Conservation (phyloP, 2,797 vertebrate species). For the Atherinosoma microstoma region DNA sequence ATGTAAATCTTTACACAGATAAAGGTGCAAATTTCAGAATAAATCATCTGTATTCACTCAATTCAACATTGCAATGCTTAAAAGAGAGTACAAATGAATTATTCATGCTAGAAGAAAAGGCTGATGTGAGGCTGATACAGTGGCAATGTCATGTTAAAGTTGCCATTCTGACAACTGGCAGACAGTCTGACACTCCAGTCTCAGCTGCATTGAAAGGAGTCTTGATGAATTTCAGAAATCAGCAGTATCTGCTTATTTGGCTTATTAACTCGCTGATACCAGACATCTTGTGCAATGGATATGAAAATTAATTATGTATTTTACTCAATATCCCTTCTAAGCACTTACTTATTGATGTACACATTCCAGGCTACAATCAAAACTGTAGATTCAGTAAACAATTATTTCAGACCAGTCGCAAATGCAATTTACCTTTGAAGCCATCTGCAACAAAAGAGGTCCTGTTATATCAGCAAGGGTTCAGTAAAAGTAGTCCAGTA, state of each 20-base stretch:
- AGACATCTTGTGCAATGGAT: too few relatives aligned
- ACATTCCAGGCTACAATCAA: too few relatives aligned
- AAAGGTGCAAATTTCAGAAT: conserved; percentile 39
- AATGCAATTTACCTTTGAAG: too few relatives aligned
- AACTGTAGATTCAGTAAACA: too few relatives aligned
- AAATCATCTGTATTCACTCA: conserved; percentile 31
- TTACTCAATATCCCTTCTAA: too few relatives aligned
- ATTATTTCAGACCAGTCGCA: neutral
- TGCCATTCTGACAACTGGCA: conserved; percentile 37
- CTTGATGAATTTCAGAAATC: conserved; percentile 32
- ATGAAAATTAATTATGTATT: too few relatives aligned
- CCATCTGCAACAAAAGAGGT: too few relatives aligned
- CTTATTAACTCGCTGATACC: neutral
- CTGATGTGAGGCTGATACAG: conserved; percentile 39
- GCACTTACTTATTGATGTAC: too few relatives aligned
- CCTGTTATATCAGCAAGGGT: too few relatives aligned
- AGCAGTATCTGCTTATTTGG: conserved; percentile 15
- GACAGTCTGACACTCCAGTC: conserved; percentile 18
- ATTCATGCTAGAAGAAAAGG: conserved; percentile 54
- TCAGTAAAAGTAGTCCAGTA: too few relatives aligned
- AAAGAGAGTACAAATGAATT: conserved; percentile 51
- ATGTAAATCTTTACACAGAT: conserved; percentile 47
- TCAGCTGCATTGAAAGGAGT: conserved; percentile 7
- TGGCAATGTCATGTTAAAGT: conserved; percentile 52
- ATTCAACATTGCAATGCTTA: conserved; percentile 46